phyloP scores from a whole-genome alignment of 2,797 vertebrate genomes.

The Bradypodion ventrale region DNA sequence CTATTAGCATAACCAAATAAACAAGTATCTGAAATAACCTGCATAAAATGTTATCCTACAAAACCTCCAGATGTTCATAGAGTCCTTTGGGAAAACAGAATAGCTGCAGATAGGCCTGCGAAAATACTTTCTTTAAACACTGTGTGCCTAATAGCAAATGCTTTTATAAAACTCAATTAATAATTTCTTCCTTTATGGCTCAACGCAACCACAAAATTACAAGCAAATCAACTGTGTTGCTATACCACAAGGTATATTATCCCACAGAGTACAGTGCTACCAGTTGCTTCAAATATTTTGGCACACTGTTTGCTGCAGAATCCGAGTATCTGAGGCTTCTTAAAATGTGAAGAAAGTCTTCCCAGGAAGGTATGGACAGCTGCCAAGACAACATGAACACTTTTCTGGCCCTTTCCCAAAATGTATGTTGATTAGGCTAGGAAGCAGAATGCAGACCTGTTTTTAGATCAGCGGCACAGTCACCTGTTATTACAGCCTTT shows the following conservation, averaged over 20 bases:
- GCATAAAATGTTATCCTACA: slow-evolving; percentile 40
- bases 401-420: not conserved
- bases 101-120: slow-evolving; percentile 7
- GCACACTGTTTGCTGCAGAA: not conserved
- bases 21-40: slow-evolving; percentile 20
- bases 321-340: not conserved
- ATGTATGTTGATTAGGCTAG: not conserved
- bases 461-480: not conserved
- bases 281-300: not conserved
- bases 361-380: not conserved
- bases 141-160: not conserved
- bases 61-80: slow-evolving; percentile 28
- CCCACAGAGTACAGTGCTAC: not conserved
- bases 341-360: not conserved
- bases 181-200: not conserved
- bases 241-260: not conserved
- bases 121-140: slow-evolving; percentile 1
- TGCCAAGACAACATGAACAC: not conserved
- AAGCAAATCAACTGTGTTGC: not conserved
- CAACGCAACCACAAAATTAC: not conserved
- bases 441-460: not conserved
- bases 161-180: slow-evolving; percentile 8
- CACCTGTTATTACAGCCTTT: not conserved
- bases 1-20: slow-evolving; percentile 36
- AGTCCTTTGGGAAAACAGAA: slow-evolving; percentile 29